phyloP scores from a whole-genome alignment of 1,140 invertebrate genomes.

The Cataglyphis hispanica region DNA sequence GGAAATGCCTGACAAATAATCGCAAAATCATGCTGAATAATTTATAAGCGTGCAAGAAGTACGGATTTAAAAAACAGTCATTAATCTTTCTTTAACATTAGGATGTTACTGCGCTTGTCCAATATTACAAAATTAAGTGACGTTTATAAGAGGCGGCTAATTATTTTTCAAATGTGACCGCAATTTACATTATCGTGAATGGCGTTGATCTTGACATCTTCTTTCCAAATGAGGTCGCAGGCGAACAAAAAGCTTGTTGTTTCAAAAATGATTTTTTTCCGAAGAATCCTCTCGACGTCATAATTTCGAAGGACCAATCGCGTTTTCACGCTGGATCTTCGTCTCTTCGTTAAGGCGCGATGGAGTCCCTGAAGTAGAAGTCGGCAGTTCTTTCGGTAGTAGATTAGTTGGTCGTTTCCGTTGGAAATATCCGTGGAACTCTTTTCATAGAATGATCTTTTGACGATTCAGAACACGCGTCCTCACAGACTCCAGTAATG shows the following conservation, averaged over 20 bases:
- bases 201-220: conserved; percentile 5
- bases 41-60: conserved; percentile 21
- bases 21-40: conserved; percentile 32
- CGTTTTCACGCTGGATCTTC: conserved; percentile 53
- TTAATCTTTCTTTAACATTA: conserved; percentile 15
- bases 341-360: conserved; percentile 69
- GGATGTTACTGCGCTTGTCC: background rate
- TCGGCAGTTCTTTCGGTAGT: conserved; percentile 59
- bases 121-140: conserved; percentile 36
- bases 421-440: conserved; percentile 28
- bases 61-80: background rate
- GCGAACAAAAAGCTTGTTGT: conserved; percentile 19
- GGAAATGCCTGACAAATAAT: conserved; percentile 48
- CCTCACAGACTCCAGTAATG: conserved; percentile 62
- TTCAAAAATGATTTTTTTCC: conserved; percentile 35
- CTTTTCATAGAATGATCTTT: conserved; percentile 34
- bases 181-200: conserved; percentile 10
- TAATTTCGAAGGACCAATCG: conserved; percentile 49
- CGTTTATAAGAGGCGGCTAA: conserved; percentile 10
- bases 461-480: conserved; percentile 52
- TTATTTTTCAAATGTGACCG: conserved; percentile 26
- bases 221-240: background rate
- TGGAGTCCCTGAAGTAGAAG: conserved; percentile 51
- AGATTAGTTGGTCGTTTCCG: conserved; percentile 25
- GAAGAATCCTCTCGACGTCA: conserved; percentile 33